Conservation (phyloP, 1,140 invertebrate genomes). For the Himalopsyche phryganea region DNA sequence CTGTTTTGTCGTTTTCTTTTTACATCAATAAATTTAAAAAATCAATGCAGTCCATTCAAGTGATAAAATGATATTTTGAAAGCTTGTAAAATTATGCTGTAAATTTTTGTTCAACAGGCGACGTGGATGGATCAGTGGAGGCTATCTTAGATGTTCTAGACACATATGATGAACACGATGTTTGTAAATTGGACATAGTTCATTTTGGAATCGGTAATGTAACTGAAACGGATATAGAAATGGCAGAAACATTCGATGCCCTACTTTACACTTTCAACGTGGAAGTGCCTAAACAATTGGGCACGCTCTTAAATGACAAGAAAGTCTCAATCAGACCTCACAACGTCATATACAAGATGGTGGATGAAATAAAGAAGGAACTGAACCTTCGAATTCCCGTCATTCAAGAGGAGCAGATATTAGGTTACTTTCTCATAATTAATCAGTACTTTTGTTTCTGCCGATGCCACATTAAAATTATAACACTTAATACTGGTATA, state of each 20-base stretch:
- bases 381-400: conserved; percentile 71
- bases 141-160: conserved; percentile 90
- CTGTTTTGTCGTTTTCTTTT: too few relatives aligned
- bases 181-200: conserved; percentile 80
- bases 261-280: conserved; percentile 87
- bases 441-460: conserved; percentile 22
- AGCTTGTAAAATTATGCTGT: too few relatives aligned
- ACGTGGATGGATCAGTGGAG: conserved; percentile 89
- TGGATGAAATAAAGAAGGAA: conserved; percentile 83
- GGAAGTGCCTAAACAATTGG: conserved; percentile 47
- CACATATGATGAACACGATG: conserved; percentile 73
- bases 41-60: too few relatives aligned
- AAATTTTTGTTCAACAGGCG: conserved; percentile 44
- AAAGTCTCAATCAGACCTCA: conserved; percentile 62
- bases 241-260: conserved; percentile 80
- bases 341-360: conserved; percentile 89
- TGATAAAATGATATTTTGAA: too few relatives aligned
- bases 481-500: background rate
- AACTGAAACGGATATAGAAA: conserved; percentile 77
- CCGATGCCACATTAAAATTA: too few relatives aligned
- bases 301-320: conserved; percentile 48
- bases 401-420: conserved; percentile 68
- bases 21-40: too few relatives aligned
- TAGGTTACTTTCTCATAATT: conserved; percentile 55
- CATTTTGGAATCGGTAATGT: conserved; percentile 87